Conservation (phyloP, 2,113 vertebrate species). For the Gorsachius goisagi region DNA sequence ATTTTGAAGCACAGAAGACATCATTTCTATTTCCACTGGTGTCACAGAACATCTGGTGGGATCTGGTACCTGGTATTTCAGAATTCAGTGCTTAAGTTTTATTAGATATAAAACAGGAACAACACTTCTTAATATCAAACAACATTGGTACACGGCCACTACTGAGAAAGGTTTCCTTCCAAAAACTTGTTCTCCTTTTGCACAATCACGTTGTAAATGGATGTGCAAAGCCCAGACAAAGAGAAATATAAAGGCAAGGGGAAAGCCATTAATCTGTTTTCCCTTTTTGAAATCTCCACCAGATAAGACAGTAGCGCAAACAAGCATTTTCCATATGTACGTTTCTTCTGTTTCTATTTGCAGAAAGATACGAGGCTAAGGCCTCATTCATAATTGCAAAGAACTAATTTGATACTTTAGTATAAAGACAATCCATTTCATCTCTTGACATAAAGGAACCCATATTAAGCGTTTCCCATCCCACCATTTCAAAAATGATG, state of each 20-base stretch:
- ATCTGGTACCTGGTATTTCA: background rate
- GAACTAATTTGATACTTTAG: background rate
- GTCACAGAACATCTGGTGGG: background rate
- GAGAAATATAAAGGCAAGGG: background rate
- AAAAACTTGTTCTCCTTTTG: background rate
- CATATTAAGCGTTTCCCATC: background rate
- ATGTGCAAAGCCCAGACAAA: background rate
- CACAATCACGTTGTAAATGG: background rate
- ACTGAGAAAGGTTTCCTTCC: background rate
- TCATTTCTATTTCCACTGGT: background rate
- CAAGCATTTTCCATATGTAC: background rate
- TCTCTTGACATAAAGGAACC: background rate
- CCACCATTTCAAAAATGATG: background rate
- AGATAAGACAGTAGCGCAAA: background rate
- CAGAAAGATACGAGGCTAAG: background rate
- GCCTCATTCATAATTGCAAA: background rate
- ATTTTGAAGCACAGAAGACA: background rate
- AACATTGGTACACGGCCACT: rapidly evolving
- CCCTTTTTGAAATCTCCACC: background rate
- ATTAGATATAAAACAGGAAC: background rate
- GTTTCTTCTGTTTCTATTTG: background rate
- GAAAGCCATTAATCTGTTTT: background rate
- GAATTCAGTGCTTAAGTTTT: background rate
- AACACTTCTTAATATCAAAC: background rate
- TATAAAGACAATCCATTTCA: background rate